These are phyloP conservation scores for Theretra japonica DNA, from an alignment of 2,888 invertebrate genomes.

Conservation along the genomic window DNA sequence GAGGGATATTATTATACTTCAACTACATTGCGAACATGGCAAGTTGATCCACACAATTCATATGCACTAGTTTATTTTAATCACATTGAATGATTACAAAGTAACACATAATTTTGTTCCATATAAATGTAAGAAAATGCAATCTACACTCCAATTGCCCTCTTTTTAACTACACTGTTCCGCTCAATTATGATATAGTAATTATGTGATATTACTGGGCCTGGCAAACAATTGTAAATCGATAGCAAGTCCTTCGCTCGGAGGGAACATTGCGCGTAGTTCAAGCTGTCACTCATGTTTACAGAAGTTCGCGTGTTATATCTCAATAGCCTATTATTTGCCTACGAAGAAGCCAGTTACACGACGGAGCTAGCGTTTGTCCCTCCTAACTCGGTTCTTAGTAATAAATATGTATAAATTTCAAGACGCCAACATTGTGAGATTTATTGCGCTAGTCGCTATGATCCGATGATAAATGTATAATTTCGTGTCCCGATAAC, in stretches of 20 bases:
- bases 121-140: neutral
- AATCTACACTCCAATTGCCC: neutral
- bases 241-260: neutral
- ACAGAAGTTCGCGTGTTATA: constrained; percentile 58
- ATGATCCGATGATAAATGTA: neutral
- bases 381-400: neutral
- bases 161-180: neutral
- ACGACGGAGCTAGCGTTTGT: neutral
- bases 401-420: constrained; percentile 13
- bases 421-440: constrained; percentile 16
- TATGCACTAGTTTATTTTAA: too few relatives aligned
- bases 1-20: too few relatives aligned
- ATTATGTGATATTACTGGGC: constrained; percentile 5
- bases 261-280: constrained; percentile 36
- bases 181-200: neutral
- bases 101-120: neutral
- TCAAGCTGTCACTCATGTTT: constrained; percentile 66
- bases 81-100: neutral
- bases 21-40: too few relatives aligned
- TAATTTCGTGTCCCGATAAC: constrained; percentile 1
- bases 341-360: constrained; percentile 39
- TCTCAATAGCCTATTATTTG: constrained; percentile 60
- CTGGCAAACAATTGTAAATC: neutral
- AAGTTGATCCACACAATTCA: too few relatives aligned
- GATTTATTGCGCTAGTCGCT: constrained; percentile 7